These are phyloP conservation scores for Phocoena sinus DNA, from an alignment of 2,113 vertebrate species.

Conservation along the genomic window DNA sequence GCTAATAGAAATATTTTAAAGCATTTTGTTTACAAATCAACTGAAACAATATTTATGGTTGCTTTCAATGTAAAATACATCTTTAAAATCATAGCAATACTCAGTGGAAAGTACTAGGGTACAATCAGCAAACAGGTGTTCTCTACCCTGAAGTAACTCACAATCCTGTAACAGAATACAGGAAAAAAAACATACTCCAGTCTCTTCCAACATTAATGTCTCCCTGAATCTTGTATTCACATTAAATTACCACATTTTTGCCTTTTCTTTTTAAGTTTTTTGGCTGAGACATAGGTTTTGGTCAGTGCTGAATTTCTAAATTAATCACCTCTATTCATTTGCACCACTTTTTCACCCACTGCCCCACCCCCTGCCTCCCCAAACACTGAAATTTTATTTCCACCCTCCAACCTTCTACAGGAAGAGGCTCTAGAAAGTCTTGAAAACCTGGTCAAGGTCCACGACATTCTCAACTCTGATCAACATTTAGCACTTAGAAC, in stretches of 20 bases:
- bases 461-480: neutral
- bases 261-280: neutral
- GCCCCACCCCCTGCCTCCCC: too few species aligned
- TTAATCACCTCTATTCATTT: neutral
- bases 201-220: neutral
- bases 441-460: neutral
- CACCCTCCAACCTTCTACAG: neutral
- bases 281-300: neutral
- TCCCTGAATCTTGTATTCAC: neutral
- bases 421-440: neutral
- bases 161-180: neutral
- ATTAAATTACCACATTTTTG: neutral
- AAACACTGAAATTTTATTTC: neutral
- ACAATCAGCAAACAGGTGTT: neutral
- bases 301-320: neutral
- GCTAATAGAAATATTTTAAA: neutral
- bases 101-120: neutral
- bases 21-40: neutral
- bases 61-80: neutral
- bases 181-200: neutral
- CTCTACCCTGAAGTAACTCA: neutral
- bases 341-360: neutral
- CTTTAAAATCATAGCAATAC: neutral
- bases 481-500: neutral
- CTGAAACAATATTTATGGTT: neutral